Evolutionary conservation across 2,797 vertebrate species (phyloP).

Genomic region (Dicrostonyx torquatus): DNA sequence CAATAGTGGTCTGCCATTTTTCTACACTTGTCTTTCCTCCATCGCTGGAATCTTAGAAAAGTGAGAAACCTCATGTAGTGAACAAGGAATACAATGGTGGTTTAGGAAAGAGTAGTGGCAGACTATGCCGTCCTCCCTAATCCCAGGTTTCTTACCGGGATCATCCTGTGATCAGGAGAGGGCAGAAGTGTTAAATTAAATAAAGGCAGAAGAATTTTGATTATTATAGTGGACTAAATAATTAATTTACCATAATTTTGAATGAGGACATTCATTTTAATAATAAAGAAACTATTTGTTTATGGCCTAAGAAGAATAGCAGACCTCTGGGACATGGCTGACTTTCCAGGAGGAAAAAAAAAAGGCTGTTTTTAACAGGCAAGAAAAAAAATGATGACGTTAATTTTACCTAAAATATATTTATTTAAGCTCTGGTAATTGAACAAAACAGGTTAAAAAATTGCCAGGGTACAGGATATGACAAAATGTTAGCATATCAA

Average conservation of each 20-base stretch:
- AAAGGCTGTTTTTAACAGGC: background rate
- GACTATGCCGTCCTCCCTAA: background rate
- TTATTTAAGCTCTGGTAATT: background rate
- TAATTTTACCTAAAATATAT: background rate
- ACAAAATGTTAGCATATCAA: background rate
- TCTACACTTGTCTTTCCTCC: background rate
- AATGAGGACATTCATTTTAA: background rate
- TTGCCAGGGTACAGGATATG: background rate
- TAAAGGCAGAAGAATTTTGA: background rate
- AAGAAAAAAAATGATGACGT: background rate
- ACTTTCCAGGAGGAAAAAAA: background rate
- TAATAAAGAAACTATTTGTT: constrained; percentile 31
- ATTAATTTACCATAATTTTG: background rate
- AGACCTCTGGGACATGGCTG: background rate
- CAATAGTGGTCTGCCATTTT: background rate
- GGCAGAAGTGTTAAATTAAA: constrained; percentile 3
- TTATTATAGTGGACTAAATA: background rate
- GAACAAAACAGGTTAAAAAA: constrained; percentile 26
- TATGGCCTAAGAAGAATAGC: constrained; percentile 1
- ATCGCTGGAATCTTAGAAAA: background rate
- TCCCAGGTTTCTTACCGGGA: background rate
- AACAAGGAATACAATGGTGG: background rate
- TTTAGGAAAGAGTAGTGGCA: background rate
- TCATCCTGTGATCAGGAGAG: background rate
- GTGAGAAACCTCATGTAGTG: background rate